These are phyloP conservation scores for Lithobates pipiens DNA, from an alignment of 2,797 vertebrate species.

Conservation along the genomic window DNA sequence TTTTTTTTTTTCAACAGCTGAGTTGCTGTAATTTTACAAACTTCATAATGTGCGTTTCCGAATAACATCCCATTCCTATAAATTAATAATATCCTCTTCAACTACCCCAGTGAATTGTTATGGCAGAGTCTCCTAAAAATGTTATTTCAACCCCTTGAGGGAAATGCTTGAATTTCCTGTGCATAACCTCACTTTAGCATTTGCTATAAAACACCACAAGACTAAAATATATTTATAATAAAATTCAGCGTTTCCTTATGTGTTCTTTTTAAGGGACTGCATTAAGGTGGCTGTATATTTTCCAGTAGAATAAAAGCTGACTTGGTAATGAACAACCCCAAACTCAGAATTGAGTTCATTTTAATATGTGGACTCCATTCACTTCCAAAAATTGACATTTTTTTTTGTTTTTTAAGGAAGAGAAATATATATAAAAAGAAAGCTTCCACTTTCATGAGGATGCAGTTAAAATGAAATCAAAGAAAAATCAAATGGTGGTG, in stretches of 20 bases:
- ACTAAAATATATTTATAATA: conserved; percentile 7
- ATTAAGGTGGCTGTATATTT: not conserved
- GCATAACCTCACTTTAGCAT: conserved; percentile 3
- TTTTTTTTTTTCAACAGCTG: not conserved
- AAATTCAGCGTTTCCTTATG: not conserved
- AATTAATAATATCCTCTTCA: conserved; percentile 44
- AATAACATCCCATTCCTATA: conserved; percentile 30
- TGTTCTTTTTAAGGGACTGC: not conserved
- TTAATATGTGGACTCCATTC: too few relatives aligned
- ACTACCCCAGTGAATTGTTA: conserved; percentile 33
- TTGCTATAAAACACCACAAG: conserved; percentile 32
- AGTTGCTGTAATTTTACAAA: conserved; percentile 21
- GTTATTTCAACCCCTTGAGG: conserved; percentile 34
- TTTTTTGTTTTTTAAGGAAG: too few relatives aligned
- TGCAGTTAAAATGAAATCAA: too few relatives aligned
- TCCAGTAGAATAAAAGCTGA: not conserved
- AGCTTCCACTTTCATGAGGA: too few relatives aligned
- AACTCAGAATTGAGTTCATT: not conserved
- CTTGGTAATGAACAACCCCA: not conserved
- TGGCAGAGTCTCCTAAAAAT: conserved; percentile 15
- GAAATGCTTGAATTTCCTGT: conserved; percentile 41
- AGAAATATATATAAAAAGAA: too few relatives aligned
- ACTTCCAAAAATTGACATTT: too few relatives aligned
- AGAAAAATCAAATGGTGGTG: too few relatives aligned
- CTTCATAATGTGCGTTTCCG: conserved; percentile 33